A percentile compares a stretch with the other conserved stretches of the same genome.
phyloP scores from a whole-genome alignment of 2,888 invertebrate genomes.

The Sympetrum striolatum region DNA sequence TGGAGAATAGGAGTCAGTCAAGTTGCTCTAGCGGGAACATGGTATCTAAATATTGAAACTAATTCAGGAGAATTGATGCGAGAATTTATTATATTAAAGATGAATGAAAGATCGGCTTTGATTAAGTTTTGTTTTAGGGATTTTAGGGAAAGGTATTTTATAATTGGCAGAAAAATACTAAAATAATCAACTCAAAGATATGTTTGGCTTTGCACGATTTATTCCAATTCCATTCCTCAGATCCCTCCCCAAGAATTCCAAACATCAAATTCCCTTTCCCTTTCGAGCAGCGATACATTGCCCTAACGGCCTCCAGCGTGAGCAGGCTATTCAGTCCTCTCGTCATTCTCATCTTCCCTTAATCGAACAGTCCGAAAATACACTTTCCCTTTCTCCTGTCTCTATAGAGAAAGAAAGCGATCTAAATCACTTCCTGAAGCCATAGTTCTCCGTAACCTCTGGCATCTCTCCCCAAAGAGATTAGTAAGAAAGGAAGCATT shows the following conservation, averaged over 20 bases:
- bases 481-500: neutral
- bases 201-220: neutral
- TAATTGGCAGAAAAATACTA: too few species aligned
- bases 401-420: neutral
- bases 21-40: too few species aligned
- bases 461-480: neutral
- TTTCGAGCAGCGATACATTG: neutral
- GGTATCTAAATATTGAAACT: too few species aligned
- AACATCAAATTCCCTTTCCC: neutral
- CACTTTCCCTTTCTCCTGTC: constrained; percentile 9
- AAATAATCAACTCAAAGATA: too few species aligned
- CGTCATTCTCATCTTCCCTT: neutral
- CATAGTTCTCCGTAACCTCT: neutral
- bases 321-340: neutral
- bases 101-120: too few species aligned
- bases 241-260: neutral
- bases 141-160: too few species aligned
- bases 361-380: neutral
- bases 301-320: neutral
- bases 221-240: neutral
- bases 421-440: neutral
- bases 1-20: too few species aligned
- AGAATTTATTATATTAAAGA: too few species aligned
- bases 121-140: too few species aligned
- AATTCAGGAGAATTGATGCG: too few species aligned